Evolutionary conservation across 2,113 vertebrate species (phyloP).

Genomic region (Mormoops blainvillei): DNA sequence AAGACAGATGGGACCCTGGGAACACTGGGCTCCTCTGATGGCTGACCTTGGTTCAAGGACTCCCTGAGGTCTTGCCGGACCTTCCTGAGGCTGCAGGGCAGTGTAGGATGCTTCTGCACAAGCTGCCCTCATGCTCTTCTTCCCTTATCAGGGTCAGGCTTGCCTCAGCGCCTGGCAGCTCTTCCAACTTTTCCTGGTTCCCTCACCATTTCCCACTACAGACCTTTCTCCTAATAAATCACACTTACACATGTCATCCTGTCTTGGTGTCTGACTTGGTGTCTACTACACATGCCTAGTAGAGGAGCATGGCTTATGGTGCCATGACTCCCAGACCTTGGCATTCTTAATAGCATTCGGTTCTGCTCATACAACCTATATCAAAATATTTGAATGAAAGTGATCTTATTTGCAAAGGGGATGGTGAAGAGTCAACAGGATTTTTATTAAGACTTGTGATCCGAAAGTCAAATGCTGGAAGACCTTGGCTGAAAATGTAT

Average conservation of each 20-base stretch:
- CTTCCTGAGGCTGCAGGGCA: background rate
- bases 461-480: constrained; percentile 18
- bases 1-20: background rate
- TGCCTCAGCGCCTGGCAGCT: background rate
- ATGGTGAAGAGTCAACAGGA: background rate
- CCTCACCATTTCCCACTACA: background rate
- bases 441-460: constrained; percentile 15
- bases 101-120: background rate
- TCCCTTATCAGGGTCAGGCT: background rate
- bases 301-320: background rate
- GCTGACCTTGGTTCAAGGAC: background rate
- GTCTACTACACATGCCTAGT: background rate
- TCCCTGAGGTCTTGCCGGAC: background rate
- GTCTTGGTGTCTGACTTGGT: background rate
- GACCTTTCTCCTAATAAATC: background rate
- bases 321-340: background rate
- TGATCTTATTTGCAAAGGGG: background rate
- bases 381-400: background rate
- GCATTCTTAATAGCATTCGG: background rate
- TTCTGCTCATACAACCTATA: background rate
- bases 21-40: background rate
- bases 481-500: background rate
- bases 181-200: background rate
- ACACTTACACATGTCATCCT: background rate
- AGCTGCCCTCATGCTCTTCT: background rate